phyloP scores from a whole-genome alignment of 2,797 vertebrate genomes.

The Intellagama lesueurii region DNA sequence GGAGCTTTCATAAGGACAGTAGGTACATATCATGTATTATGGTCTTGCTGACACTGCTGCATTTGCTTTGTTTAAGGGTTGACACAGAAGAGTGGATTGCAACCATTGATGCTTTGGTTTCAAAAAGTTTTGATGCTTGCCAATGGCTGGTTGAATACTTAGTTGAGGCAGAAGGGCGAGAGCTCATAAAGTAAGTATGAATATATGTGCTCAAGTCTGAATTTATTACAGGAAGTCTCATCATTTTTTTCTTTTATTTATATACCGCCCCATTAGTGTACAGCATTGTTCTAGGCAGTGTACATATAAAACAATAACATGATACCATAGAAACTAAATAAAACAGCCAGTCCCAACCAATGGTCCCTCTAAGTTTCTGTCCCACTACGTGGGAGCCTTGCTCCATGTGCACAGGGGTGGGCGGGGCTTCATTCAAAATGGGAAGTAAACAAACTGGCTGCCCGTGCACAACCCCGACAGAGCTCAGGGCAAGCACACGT shows the following conservation, averaged over 20 bases:
- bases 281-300: too few species aligned
- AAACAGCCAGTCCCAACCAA: too few species aligned
- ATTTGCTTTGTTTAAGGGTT: conserved; percentile 80
- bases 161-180: conserved; percentile 90
- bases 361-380: too few species aligned
- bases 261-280: too few species aligned
- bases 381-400: too few species aligned
- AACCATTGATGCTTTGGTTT: conserved; percentile 93
- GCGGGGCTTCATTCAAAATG: too few species aligned
- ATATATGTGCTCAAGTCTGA: background rate
- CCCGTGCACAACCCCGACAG: too few species aligned
- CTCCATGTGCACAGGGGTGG: too few species aligned
- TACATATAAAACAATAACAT: too few species aligned
- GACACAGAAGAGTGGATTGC: conserved; percentile 99
- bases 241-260: background rate
- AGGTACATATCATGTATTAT: background rate
- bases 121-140: conserved; percentile 95
- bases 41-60: conserved; percentile 19
- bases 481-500: too few species aligned
- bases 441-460: too few species aligned
- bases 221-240: background rate
- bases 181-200: conserved; percentile 91
- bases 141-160: conserved; percentile 97
- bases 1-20: background rate
- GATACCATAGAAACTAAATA: too few species aligned